Evolutionary conservation across 2,888 invertebrate genomes (phyloP).

Genomic region (Ochropleura leucogaster): DNA sequence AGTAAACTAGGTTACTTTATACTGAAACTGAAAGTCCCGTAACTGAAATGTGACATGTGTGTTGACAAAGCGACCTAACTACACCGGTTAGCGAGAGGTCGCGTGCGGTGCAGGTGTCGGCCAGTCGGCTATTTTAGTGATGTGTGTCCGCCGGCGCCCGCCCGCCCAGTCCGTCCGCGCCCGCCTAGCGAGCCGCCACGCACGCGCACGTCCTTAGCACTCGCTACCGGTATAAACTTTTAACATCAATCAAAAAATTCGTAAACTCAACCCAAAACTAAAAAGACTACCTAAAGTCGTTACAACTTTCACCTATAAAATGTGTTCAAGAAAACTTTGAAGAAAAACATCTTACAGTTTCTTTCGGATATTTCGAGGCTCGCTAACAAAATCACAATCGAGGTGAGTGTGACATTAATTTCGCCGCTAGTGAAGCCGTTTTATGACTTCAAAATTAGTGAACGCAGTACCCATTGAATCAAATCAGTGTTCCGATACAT

Average conservation of each 20-base stretch:
- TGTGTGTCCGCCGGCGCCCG: conserved; percentile 75
- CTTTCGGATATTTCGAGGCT: conserved; percentile 62
- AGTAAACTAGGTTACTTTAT: conserved; percentile 33
- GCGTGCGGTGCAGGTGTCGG: conserved; percentile 86
- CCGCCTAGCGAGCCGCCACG: conserved; percentile 73
- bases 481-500: conserved; percentile 26
- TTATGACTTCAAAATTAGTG: conserved; percentile 61
- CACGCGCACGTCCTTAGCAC: conserved; percentile 59
- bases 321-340: conserved; percentile 17
- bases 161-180: conserved; percentile 82
- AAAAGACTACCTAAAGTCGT: conserved; percentile 23
- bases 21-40: conserved; percentile 46
- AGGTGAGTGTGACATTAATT: conserved; percentile 79
- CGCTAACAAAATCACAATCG: conserved; percentile 68
- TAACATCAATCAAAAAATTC: conserved; percentile 54
- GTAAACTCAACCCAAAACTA: conserved; percentile 23
- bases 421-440: conserved; percentile 69
- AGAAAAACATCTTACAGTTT: conserved; percentile 44
- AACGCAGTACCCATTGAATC: conserved; percentile 39
- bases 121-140: conserved; percentile 83
- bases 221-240: conserved; percentile 46
- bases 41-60: conserved; percentile 72
- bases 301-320: background rate
- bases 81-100: conserved; percentile 80
- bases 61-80: conserved; percentile 82